phyloP scores from a whole-genome alignment of 2,113 vertebrate genomes.

The Lampris incognitus region DNA sequence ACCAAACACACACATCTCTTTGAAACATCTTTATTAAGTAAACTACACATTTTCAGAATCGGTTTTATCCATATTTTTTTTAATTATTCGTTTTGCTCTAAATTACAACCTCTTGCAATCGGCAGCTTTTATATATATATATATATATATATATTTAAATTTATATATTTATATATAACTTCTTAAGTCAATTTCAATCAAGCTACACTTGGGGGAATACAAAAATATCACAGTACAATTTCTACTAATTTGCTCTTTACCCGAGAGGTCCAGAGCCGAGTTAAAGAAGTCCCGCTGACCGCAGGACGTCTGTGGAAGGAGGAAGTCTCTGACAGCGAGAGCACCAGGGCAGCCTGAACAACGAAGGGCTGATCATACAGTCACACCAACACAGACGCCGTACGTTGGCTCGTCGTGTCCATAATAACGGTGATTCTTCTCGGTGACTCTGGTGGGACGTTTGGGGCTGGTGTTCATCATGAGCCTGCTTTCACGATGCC shows the following conservation, averaged over 20 bases:
- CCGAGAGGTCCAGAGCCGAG: conserved; percentile 68
- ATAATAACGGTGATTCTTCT: background rate
- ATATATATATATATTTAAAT: conserved; percentile 42
- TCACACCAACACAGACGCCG: too few relatives aligned
- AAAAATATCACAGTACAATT: conserved; percentile 88
- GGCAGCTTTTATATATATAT: conserved; percentile 68
- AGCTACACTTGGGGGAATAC: conserved; percentile 85
- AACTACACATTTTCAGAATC: conserved; percentile 84
- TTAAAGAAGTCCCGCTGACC: conserved; percentile 53
- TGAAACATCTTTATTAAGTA: conserved; percentile 84
- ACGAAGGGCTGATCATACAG: background rate
- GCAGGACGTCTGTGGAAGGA: conserved; percentile 54
- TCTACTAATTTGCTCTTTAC: conserved; percentile 77
- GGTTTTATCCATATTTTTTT: conserved; percentile 72
- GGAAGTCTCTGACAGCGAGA: conserved; percentile 47
- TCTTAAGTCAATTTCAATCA: conserved; percentile 65
- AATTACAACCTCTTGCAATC: conserved; percentile 81
- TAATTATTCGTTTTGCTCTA: conserved; percentile 70
- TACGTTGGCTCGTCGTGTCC: background rate
- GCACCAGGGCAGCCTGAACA: conserved; percentile 37
- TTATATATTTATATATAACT: conserved; percentile 48
- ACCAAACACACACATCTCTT: conserved; percentile 51
- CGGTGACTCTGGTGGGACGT: background rate
- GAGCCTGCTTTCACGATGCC: conserved; percentile 9
- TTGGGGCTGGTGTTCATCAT: background rate